A percentile compares a stretch with the other conserved stretches of the same genome.
These are phyloP conservation scores for Trogon melanurus DNA, from an alignment of 2,113 vertebrate species.

Conservation along the genomic window DNA sequence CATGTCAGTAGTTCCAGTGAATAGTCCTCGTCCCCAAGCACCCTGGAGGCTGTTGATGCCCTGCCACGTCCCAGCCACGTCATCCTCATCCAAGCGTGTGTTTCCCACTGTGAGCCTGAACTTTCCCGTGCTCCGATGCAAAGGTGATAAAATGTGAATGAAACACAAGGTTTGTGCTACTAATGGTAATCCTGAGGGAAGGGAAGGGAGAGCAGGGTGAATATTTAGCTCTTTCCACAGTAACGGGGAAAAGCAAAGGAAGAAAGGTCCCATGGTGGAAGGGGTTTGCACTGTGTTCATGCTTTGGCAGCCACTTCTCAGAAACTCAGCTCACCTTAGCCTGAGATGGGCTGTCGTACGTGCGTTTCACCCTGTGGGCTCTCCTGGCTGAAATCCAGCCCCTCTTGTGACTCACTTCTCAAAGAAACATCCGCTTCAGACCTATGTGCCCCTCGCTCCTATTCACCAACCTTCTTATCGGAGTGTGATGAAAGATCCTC, in stretches of 20 bases:
- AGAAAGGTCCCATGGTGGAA: neutral
- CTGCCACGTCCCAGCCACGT: neutral
- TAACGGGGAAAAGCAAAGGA: neutral
- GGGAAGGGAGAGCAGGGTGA: neutral
- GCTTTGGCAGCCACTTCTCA: neutral
- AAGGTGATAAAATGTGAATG: neutral
- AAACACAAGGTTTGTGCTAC: neutral
- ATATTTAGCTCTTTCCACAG: neutral
- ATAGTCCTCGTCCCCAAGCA: neutral
- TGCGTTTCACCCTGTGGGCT: neutral
- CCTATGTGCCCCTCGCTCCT: neutral
- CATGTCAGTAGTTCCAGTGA: neutral
- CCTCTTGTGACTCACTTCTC: neutral
- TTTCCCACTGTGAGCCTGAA: neutral
- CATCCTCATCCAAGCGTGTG: neutral
- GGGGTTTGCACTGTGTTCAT: neutral
- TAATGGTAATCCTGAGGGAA: rapidly evolving
- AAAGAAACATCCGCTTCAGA: neutral
- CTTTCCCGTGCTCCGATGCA: neutral
- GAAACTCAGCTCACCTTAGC: neutral
- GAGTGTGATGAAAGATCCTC: neutral
- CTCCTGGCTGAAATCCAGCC: neutral
- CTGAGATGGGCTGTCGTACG: rapidly evolving
- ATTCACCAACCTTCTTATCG: neutral
- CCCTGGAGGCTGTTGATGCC: neutral